Evolutionary conservation across 2,888 invertebrate genomes (phyloP).

Genomic region (Kryphioiulus occultus): DNA sequence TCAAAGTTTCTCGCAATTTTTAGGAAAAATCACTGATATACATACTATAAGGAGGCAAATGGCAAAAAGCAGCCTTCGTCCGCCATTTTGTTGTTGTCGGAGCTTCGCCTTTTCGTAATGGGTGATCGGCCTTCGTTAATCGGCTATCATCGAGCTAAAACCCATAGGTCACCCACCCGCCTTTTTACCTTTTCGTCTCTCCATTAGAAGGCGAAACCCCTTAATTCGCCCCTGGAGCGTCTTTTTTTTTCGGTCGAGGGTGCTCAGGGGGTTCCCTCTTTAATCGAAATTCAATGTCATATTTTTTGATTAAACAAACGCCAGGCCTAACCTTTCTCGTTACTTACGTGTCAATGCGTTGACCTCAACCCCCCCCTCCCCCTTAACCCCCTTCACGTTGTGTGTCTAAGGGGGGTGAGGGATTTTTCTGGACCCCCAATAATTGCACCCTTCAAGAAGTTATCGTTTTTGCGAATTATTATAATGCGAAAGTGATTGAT

Average conservation of each 20-base stretch:
- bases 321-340: background rate
- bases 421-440: background rate
- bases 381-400: background rate
- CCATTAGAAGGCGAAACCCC: background rate
- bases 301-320: conserved; percentile 2
- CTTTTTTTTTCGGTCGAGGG: background rate
- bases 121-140: no score
- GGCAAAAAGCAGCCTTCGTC: no score
- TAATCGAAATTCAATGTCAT: conserved; percentile 11
- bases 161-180: background rate
- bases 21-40: no score
- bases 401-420: background rate
- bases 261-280: background rate
- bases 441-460: conserved; percentile 17
- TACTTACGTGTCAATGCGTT: background rate
- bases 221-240: background rate
- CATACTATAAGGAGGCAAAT: no score
- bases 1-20: no score
- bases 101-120: no score
- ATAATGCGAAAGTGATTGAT: background rate
- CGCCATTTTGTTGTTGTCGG: no score
- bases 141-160: no score
- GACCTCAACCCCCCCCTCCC: background rate
- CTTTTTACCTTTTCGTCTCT: background rate
- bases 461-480: conserved; percentile 10